Conservation (phyloP, 2,888 invertebrate genomes). For the Pristionchus exspectatus region DNA sequence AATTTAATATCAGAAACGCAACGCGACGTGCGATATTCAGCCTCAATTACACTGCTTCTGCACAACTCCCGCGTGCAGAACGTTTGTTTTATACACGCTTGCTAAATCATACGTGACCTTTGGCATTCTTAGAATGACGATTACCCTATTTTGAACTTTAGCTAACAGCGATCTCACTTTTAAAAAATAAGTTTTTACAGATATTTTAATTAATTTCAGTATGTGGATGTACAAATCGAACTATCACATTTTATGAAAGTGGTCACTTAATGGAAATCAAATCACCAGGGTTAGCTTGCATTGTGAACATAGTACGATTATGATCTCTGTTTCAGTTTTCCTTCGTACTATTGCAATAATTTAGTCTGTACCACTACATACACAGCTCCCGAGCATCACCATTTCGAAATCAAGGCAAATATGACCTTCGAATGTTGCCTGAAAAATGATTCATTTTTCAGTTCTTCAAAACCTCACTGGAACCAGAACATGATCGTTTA, state of each 20-base stretch:
- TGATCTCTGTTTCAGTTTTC: not conserved
- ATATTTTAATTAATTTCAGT: not conserved
- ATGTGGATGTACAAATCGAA: not conserved
- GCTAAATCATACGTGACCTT: not conserved
- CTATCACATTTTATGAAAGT: not conserved
- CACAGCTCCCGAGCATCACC: not conserved
- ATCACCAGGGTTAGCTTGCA: not conserved
- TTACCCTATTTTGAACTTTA: too few species aligned
- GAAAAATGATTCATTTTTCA: not conserved
- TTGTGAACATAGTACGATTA: not conserved
- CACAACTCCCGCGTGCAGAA: not conserved
- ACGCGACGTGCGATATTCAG: not conserved
- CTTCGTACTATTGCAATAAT: not conserved
- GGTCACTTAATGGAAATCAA: not conserved
- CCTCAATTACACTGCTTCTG: not conserved
- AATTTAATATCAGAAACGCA: not conserved
- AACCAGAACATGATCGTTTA: not conserved
- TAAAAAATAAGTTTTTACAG: too few species aligned
- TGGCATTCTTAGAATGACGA: too few species aligned
- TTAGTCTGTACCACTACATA: not conserved
- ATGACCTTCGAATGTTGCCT: not conserved
- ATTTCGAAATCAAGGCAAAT: conserved; percentile 17
- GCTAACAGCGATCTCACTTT: too few species aligned
- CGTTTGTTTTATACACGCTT: not conserved
- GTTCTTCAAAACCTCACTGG: not conserved